A percentile compares a stretch with the other conserved stretches of the same genome.
Conservation (phyloP, 2,888 invertebrate species). For the Harpalus rufipes region DNA sequence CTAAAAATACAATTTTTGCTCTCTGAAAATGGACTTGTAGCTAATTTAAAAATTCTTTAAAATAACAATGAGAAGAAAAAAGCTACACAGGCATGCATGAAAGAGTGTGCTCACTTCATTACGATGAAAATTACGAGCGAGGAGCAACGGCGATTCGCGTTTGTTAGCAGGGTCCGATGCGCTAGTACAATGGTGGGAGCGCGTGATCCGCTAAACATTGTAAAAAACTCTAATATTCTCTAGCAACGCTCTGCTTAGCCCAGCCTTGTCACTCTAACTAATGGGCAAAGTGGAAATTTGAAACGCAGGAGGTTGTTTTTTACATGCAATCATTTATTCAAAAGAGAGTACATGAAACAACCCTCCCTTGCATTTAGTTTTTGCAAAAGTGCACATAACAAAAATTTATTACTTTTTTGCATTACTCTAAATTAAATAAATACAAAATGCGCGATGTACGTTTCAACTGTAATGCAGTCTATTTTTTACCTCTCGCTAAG, state of each 20-base stretch:
- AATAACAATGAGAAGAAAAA: constrained; percentile 33
- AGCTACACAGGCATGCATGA: constrained; percentile 26
- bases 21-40: constrained; percentile 9
- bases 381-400: not conserved
- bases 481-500: too few species aligned
- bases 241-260: constrained; percentile 2
- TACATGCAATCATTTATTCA: not conserved
- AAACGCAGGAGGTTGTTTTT: not conserved
- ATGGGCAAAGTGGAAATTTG: constrained; percentile 5
- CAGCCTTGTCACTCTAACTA: constrained; percentile 18
- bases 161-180: constrained; percentile 41
- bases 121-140: constrained; percentile 40
- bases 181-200: constrained; percentile 1
- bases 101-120: constrained; percentile 21
- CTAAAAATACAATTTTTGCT: not conserved
- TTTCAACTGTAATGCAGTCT: too few species aligned
- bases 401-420: not conserved
- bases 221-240: constrained; percentile 43
- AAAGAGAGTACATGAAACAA: not conserved
- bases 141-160: constrained; percentile 7
- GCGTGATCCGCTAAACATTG: constrained; percentile 33
- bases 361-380: not conserved
- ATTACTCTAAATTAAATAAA: too few species aligned
- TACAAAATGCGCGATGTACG: too few species aligned
- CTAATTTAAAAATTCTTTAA: constrained; percentile 36